phyloP scores from a whole-genome alignment of 2,797 vertebrate species.

The Alauda arvensis region DNA sequence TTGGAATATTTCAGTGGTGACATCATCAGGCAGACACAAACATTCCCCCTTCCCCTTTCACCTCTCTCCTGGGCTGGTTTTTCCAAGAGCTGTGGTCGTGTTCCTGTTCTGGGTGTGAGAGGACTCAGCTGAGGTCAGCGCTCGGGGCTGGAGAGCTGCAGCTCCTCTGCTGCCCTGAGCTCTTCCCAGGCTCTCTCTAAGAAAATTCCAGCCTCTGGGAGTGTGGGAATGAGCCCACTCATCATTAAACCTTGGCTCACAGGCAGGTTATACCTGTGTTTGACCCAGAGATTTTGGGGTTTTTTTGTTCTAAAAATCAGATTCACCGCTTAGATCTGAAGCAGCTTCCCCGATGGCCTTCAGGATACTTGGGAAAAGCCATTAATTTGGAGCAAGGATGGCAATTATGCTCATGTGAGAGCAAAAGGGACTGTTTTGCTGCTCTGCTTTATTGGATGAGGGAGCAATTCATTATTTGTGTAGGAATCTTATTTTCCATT shows the following conservation, averaged over 20 bases:
- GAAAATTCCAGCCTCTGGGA: background rate
- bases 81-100: fast-evolving
- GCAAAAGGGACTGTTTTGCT: background rate
- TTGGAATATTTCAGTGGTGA: background rate
- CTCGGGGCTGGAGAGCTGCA: background rate
- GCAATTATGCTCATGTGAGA: background rate
- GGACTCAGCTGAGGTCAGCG: fast-evolving
- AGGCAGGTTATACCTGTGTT: background rate
- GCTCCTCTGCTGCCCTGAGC: background rate
- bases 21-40: background rate
- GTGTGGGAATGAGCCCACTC: fast-evolving
- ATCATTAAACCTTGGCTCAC: fast-evolving
- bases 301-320: background rate
- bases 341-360: background rate
- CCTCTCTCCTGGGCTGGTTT: background rate
- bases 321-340: background rate
- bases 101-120: background rate
- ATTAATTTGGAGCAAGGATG: background rate
- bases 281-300: background rate
- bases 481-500: background rate
- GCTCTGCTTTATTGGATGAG: background rate
- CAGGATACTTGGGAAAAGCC: background rate
- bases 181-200: background rate
- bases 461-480: slow-evolving; percentile 6
- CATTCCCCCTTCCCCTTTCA: background rate